Base-by-base conservation (phyloP, 2,888 invertebrate genomes). In the Xiphydria camelus region DNA sequence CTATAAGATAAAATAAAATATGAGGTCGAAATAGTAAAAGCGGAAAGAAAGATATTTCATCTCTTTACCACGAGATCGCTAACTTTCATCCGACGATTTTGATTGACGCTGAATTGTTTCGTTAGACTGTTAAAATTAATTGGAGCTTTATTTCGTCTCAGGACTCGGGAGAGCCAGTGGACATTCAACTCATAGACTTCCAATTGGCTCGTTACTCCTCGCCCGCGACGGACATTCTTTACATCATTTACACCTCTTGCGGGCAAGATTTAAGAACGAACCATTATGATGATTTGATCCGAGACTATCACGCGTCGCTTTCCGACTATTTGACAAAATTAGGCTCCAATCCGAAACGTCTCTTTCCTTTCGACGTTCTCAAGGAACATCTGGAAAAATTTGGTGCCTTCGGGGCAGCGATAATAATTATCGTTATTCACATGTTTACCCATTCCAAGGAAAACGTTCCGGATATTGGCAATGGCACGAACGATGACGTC, bases 211-310 rank as follows among this genome's bases (percentile, higher is more conserved):
- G 62, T 15, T 61, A 59, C 31, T 43, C 56, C 4, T 62, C 62
- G 2, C 60, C 59, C 0, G 66, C 61, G 3, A 47, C 55, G 20
- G 76, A 76, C 43, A 38, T 76, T 25, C 52, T 66, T 3, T 73
- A 75, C 47, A 60, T 66, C 49, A 53, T 76, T 6, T 73, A 66
- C 44, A 64, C 65, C 3, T 67, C 67, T 21, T 60, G 62, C 5
- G 50, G 60, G 2, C 62, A 62, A 33, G 56, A 64, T 9, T 42
- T 62, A 9, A 56, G 73, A 4, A 47, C 55, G 15, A 47, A 61
- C 26, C 50, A 68, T 19, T 60, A 63, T 4, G 62, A 75, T 18
- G 38, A 62, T 14, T 59, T 66, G 18, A 45, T 75, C 5, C 44
- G 59, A 19, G 48, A 63, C 10, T 76, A 76, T 49, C 53, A 75